A percentile compares a stretch with the other conserved stretches of the same genome.
Conservation (phyloP, 2,113 vertebrate genomes). For the Pterocles orientalis region DNA sequence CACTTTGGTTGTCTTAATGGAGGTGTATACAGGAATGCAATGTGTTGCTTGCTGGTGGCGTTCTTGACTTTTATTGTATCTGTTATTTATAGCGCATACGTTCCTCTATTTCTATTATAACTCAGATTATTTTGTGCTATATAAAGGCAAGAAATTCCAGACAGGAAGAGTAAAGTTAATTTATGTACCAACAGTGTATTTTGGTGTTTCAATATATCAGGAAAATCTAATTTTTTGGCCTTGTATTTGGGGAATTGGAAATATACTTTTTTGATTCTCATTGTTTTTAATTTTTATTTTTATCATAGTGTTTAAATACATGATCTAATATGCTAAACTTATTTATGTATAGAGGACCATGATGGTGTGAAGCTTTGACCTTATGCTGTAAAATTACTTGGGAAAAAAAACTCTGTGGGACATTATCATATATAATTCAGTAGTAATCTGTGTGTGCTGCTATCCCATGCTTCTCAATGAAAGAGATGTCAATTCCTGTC, state of each 20-base stretch:
- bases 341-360: neutral
- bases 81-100: neutral
- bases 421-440: neutral
- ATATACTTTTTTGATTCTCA: neutral
- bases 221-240: neutral
- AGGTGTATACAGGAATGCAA: neutral
- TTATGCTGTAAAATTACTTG: neutral
- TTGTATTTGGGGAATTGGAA: neutral
- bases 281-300: neutral
- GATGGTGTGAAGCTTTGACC: neutral
- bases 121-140: neutral
- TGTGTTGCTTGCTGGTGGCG: neutral
- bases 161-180: neutral
- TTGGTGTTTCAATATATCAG: neutral
- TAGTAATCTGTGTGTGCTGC: neutral
- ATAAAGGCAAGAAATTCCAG: neutral
- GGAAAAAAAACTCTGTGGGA: neutral
- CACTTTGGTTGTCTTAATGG: neutral
- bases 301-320: neutral
- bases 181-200: neutral
- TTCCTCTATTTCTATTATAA: neutral
- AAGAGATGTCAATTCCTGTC: neutral
- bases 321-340: neutral
- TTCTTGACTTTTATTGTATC: neutral
- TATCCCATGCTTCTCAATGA: neutral